Percentiles rank a stretch among this genome's conserved stretches.
Evolutionary conservation across 2,113 vertebrate genomes (phyloP).

Genomic region (Cheilinus undulatus): DNA sequence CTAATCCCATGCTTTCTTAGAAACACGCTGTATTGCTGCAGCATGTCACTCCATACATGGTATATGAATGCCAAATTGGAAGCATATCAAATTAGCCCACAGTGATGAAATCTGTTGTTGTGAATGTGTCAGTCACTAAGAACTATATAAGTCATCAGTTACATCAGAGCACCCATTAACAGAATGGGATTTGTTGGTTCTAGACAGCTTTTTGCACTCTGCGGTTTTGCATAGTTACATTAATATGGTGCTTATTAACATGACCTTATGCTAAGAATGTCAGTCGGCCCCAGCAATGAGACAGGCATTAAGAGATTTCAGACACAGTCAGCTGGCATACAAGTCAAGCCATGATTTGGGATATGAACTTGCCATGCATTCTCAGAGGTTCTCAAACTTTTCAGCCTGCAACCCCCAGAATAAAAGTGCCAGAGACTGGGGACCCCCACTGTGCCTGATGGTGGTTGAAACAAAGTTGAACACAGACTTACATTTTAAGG

Average conservation of each 20-base stretch:
- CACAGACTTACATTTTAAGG: no score
- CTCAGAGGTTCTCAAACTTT: no score
- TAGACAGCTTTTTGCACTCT: slow-evolving; percentile 51
- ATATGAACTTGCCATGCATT: slow-evolving; percentile 35
- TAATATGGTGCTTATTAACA: slow-evolving; percentile 77
- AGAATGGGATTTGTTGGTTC: slow-evolving; percentile 74
- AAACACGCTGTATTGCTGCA: slow-evolving; percentile 36
- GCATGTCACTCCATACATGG: slow-evolving; percentile 52
- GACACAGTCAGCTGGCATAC: slow-evolving; percentile 63
- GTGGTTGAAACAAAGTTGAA: no score
- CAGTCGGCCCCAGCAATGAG: slow-evolving; percentile 53
- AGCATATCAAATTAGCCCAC: slow-evolving; percentile 71
- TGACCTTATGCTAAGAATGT: slow-evolving; percentile 64
- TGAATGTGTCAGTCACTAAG: slow-evolving; percentile 66
- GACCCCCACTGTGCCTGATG: no score
- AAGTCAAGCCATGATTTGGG: slow-evolving; percentile 44
- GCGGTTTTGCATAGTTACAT: slow-evolving; percentile 79
- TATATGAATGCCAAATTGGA: slow-evolving; percentile 55
- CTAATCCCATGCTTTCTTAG: slow-evolving; percentile 59
- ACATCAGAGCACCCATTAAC: slow-evolving; percentile 64
- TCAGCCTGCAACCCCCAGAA: no score
- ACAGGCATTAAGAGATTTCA: slow-evolving; percentile 70
- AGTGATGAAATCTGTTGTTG: slow-evolving; percentile 65
- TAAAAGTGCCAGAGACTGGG: no score
- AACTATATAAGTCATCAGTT: slow-evolving; percentile 66